A percentile compares a stretch with the other conserved stretches of the same genome.
Conservation (phyloP, 2,797 vertebrate species). For the Numenius phaeopus region DNA sequence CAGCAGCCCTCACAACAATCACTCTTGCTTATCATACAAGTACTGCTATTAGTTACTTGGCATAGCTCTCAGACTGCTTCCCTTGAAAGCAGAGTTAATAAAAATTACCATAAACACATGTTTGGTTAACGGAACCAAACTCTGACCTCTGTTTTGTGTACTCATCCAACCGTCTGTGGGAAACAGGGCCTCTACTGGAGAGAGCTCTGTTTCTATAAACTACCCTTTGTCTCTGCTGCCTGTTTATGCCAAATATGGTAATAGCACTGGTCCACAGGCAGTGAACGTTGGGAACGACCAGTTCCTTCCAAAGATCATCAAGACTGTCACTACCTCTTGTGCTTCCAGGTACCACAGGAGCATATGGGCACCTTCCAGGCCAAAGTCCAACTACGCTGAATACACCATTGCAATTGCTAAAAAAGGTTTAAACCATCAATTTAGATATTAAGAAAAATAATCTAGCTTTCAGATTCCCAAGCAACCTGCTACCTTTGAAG, state of each 20-base stretch:
- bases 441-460: neutral
- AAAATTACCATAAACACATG: neutral
- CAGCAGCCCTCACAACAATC: neutral
- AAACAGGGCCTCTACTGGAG: neutral
- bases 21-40: neutral
- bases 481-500: neutral
- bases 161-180: neutral
- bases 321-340: neutral
- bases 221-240: neutral
- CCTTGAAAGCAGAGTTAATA: slow-evolving; percentile 10
- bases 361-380: neutral
- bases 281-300: neutral
- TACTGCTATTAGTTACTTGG: neutral
- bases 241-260: slow-evolving; percentile 41
- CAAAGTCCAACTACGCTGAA: neutral
- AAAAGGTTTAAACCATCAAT: neutral
- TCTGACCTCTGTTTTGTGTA: neutral
- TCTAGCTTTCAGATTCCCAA: neutral
- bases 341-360: neutral
- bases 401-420: neutral
- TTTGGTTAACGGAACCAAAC: neutral
- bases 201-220: slow-evolving; percentile 18
- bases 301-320: neutral
- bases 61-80: neutral
- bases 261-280: neutral